phyloP scores from a whole-genome alignment of 2,113 vertebrate genomes.

The Mus musculus region DNA sequence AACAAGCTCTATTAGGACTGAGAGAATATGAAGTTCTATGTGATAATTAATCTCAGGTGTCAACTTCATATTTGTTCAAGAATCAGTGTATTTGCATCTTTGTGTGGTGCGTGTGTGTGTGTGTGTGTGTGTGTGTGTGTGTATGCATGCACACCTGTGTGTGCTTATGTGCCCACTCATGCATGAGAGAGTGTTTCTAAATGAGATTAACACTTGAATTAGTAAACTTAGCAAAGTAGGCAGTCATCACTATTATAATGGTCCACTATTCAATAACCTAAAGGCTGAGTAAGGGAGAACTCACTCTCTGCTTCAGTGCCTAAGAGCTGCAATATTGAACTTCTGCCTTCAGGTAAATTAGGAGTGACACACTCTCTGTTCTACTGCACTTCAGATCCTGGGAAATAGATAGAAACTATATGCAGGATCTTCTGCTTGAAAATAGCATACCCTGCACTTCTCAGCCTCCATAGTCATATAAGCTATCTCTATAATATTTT shows the following conservation, averaged over 20 bases:
- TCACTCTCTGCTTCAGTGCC: not conserved
- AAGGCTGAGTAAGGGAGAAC: not conserved
- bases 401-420: not conserved
- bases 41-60: not conserved
- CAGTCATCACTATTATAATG: not conserved
- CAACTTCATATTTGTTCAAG: not conserved
- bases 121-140: not conserved
- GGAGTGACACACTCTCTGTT: not conserved
- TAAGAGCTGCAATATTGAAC: not conserved
- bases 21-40: not conserved
- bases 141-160: not conserved
- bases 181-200: not conserved
- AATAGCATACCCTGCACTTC: not conserved
- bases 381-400: not conserved
- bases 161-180: not conserved
- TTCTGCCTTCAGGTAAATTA: not conserved
- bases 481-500: not conserved
- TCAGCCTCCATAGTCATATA: not conserved
- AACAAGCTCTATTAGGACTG: not conserved
- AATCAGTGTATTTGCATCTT: not conserved
- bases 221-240: not conserved
- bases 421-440: not conserved
- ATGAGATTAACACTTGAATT: not conserved
- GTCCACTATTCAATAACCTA: not conserved
- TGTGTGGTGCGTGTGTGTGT: not conserved